These are phyloP conservation scores for Stenchaetothrips biformis DNA, from an alignment of 2,888 invertebrate species.

Conservation along the genomic window DNA sequence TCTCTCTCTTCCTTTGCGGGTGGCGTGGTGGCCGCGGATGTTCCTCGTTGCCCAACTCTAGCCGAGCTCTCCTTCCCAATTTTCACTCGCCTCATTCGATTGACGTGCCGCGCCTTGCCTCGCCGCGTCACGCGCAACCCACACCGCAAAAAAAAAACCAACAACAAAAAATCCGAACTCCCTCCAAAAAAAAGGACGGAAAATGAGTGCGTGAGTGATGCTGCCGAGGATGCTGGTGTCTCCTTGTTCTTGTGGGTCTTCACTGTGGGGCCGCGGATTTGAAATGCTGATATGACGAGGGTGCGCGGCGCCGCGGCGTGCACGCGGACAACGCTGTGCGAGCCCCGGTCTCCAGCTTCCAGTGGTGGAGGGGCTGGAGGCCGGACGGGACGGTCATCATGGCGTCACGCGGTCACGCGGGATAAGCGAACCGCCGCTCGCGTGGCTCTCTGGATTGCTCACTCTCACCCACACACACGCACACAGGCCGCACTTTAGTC, in stretches of 20 bases:
- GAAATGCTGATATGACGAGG: background rate
- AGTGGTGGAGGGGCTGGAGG: background rate
- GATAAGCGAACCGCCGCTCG: no score
- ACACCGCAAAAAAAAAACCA: background rate
- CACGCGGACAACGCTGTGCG: background rate
- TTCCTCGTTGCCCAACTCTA: background rate
- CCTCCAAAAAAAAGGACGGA: background rate
- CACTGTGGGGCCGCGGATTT: background rate
- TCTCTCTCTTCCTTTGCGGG: background rate
- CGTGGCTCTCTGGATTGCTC: no score
- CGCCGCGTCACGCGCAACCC: background rate
- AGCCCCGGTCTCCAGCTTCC: background rate
- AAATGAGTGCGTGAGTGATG: no score
- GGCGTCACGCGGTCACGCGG: no score
- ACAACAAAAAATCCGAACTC: background rate
- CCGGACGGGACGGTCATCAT: background rate
- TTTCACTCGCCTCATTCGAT: conserved; percentile 9
- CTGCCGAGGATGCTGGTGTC: no score
- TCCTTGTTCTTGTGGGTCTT: no score
- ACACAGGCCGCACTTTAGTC: background rate
- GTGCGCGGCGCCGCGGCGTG: background rate
- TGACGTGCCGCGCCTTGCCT: background rate
- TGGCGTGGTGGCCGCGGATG: background rate
- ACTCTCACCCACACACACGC: no score
- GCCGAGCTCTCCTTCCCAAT: background rate